Percentiles rank a stretch among this genome's conserved stretches.
phyloP scores from a whole-genome alignment of 2,797 vertebrate genomes.

The Meriones psammophilus region DNA sequence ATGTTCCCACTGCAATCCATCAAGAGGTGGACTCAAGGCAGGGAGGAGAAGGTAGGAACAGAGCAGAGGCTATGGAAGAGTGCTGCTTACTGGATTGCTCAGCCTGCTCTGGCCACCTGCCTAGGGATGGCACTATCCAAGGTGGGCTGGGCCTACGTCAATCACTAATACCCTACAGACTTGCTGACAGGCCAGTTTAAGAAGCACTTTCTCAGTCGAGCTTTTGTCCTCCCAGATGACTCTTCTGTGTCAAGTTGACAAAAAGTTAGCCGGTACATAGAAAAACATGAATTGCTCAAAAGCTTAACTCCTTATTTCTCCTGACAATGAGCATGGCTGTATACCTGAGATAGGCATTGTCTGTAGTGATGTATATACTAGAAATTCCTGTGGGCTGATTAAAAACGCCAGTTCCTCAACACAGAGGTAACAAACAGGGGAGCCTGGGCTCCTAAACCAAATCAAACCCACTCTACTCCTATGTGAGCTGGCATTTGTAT shows the following conservation, averaged over 20 bases:
- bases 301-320: background rate
- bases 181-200: background rate
- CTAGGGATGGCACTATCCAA: no score
- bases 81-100: background rate
- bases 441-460: background rate
- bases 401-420: background rate
- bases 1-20: background rate
- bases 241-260: background rate
- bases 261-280: background rate
- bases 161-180: background rate
- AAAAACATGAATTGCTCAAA: background rate
- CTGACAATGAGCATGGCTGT: background rate
- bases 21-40: background rate
- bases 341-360: background rate
- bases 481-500: background rate
- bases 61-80: background rate
- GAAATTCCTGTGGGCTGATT: background rate
- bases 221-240: background rate
- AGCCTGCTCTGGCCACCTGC: background rate
- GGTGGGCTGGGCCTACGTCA: background rate
- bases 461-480: background rate
- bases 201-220: background rate
- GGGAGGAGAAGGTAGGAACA: background rate
- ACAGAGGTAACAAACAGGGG: background rate
- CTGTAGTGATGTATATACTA: background rate